Evolutionary conservation across 2,797 vertebrate species (phyloP).

Genomic region (Ataeniobius toweri): DNA sequence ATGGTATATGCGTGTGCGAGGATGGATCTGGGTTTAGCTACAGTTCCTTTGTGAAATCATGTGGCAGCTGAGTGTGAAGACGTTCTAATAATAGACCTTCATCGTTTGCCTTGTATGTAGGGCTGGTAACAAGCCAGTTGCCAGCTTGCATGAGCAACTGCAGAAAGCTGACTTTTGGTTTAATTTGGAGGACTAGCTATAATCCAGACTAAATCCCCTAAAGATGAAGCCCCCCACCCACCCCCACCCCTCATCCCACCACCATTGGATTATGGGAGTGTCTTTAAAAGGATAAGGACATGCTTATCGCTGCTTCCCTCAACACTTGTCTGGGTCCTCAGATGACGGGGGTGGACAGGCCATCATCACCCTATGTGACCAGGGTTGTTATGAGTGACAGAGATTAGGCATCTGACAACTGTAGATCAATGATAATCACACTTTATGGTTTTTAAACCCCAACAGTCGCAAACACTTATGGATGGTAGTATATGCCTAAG

Average conservation of each 20-base stretch:
- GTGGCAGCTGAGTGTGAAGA: constrained; percentile 39
- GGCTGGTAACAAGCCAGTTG: constrained; percentile 72
- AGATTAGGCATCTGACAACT: constrained; percentile 67
- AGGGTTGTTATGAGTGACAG: constrained; percentile 59
- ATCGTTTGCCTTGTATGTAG: constrained; percentile 64
- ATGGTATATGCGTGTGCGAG: constrained; percentile 17
- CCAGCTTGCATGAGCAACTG: constrained; percentile 82
- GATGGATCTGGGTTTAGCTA: constrained; percentile 14
- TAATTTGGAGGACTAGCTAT: constrained; percentile 86
- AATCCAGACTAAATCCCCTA: constrained; percentile 85
- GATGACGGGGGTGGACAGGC: constrained; percentile 61
- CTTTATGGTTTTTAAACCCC: constrained; percentile 64
- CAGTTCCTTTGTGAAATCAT: constrained; percentile 31
- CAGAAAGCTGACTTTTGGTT: constrained; percentile 84
- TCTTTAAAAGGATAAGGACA: constrained; percentile 85
- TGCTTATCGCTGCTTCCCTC: constrained; percentile 79
- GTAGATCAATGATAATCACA: constrained; percentile 76
- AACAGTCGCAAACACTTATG: constrained; percentile 56
- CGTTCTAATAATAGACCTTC: constrained; percentile 72
- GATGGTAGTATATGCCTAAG: constrained; percentile 48
- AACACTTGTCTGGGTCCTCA: constrained; percentile 75
- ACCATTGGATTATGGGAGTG: constrained; percentile 79
- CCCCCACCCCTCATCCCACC: constrained; percentile 49
- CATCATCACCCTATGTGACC: constrained; percentile 57
- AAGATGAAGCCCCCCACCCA: constrained; percentile 73